These are phyloP conservation scores for Apomyelois bistriatella DNA, from an alignment of 2,888 invertebrate genomes.

Conservation along the genomic window DNA sequence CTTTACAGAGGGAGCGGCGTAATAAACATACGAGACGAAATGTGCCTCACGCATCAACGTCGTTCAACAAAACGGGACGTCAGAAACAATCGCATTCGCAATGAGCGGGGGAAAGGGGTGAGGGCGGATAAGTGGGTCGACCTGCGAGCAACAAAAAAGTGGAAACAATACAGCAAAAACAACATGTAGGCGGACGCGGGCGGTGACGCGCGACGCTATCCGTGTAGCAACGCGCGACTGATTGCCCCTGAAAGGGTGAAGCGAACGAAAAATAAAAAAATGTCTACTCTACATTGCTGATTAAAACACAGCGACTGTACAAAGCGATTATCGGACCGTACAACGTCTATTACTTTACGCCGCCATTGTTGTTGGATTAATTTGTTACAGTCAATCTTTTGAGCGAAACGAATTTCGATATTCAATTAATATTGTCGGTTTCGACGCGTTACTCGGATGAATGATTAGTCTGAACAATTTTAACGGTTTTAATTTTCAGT, in stretches of 20 bases:
- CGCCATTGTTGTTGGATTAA: slow-evolving; percentile 40
- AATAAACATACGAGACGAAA: slow-evolving; percentile 22
- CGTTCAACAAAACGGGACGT: slow-evolving; percentile 26
- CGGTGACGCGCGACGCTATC: slow-evolving; percentile 53
- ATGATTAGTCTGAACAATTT: not conserved
- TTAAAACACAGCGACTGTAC: slow-evolving; percentile 62
- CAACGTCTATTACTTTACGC: slow-evolving; percentile 45
- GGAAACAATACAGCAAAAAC: slow-evolving; percentile 37
- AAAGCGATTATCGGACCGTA: slow-evolving; percentile 72
- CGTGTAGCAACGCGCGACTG: slow-evolving; percentile 62
- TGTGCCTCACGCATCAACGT: slow-evolving; percentile 25
- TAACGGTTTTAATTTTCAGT: not conserved
- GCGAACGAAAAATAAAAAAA: slow-evolving; percentile 50
- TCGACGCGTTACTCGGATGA: slow-evolving; percentile 5
- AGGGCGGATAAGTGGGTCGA: slow-evolving; percentile 29
- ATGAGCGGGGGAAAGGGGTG: slow-evolving; percentile 15
- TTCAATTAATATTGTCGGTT: slow-evolving; percentile 12
- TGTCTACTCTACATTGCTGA: slow-evolving; percentile 50
- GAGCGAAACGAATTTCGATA: slow-evolving; percentile 23
- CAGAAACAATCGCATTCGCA: slow-evolving; percentile 33
- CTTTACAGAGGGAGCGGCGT: not conserved
- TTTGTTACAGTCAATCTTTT: slow-evolving; percentile 45
- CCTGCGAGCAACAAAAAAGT: slow-evolving; percentile 29
- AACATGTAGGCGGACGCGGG: slow-evolving; percentile 29
- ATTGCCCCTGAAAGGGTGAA: slow-evolving; percentile 66